Percentiles rank a stretch among this genome's conserved stretches.
phyloP scores from a whole-genome alignment of 2,888 invertebrate genomes.

The Chirona hameri region DNA sequence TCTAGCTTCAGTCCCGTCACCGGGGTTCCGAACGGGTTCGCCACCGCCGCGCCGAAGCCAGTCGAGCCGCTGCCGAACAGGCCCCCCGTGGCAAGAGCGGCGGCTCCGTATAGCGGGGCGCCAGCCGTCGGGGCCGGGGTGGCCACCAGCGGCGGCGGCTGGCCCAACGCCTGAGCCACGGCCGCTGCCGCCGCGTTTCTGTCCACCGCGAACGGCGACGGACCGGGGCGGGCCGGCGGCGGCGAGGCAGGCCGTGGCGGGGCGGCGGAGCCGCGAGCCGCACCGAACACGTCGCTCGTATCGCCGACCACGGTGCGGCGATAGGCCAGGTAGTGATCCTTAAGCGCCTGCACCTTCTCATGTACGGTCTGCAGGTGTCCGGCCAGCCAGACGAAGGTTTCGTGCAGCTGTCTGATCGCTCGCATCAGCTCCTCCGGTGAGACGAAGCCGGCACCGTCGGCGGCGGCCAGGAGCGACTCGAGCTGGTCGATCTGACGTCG shows the following conservation, averaged over 20 bases:
- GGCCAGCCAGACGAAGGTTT: constrained; percentile 81
- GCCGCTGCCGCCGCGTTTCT: not conserved
- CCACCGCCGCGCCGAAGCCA: not conserved
- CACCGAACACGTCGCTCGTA: constrained; percentile 68
- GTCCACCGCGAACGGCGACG: constrained; percentile 22
- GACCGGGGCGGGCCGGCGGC: not conserved
- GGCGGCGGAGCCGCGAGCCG: not conserved
- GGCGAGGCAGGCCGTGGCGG: not conserved
- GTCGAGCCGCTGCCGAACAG: not conserved
- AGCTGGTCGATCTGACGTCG: constrained; percentile 44
- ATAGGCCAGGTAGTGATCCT: constrained; percentile 77
- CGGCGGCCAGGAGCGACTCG: not conserved
- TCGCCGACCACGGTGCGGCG: constrained; percentile 74
- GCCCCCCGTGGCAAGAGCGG: not conserved
- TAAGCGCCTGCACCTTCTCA: constrained; percentile 67
- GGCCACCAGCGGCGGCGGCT: not conserved
- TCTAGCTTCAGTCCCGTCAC: not conserved
- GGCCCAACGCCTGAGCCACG: not conserved
- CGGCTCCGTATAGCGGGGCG: no score
- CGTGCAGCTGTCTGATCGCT: constrained; percentile 76
- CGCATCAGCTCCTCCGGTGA: constrained; percentile 60
- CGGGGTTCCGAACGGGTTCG: not conserved
- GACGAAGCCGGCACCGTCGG: not conserved
- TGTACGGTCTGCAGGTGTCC: constrained; percentile 79
- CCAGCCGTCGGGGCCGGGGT: not conserved